Conservation (phyloP, 2,888 invertebrate species). For the Phyto melanocephala region DNA sequence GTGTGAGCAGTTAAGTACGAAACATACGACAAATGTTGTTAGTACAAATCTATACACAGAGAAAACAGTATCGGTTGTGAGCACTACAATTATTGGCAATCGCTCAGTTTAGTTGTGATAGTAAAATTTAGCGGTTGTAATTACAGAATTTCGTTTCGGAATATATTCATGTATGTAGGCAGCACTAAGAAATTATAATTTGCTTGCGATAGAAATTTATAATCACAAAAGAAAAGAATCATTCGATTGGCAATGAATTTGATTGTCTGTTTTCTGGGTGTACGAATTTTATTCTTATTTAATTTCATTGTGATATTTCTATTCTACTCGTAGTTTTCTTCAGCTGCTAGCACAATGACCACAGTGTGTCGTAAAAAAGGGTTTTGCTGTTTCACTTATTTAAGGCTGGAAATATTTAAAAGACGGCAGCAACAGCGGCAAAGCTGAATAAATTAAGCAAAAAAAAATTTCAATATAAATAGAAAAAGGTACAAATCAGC, state of each 20-base stretch:
- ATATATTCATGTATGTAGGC: too few relatives aligned
- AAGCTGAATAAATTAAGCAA: conserved; percentile 14
- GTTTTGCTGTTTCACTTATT: not conserved
- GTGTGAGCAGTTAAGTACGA: not conserved
- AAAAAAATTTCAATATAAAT: not conserved
- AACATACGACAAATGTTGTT: not conserved
- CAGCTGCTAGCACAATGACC: conserved; percentile 39
- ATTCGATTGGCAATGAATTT: too few relatives aligned
- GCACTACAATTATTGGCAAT: too few relatives aligned
- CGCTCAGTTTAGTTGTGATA: too few relatives aligned
- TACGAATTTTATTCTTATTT: not conserved
- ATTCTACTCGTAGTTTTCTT: not conserved
- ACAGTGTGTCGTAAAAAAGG: conserved; percentile 43
- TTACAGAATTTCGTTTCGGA: too few relatives aligned
- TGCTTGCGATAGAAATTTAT: too few relatives aligned
- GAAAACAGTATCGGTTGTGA: too few relatives aligned
- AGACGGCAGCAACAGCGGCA: conserved; percentile 1
- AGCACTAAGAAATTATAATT: too few relatives aligned
- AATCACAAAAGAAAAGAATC: too few relatives aligned
- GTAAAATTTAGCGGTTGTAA: too few relatives aligned
- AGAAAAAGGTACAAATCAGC: conserved; percentile 16
- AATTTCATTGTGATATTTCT: not conserved
- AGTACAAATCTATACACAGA: too few relatives aligned
- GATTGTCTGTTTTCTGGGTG: too few relatives aligned
- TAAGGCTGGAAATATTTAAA: conserved; percentile 6